phyloP scores from a whole-genome alignment of 2,888 invertebrate genomes.

The Ophioninae sp. region DNA sequence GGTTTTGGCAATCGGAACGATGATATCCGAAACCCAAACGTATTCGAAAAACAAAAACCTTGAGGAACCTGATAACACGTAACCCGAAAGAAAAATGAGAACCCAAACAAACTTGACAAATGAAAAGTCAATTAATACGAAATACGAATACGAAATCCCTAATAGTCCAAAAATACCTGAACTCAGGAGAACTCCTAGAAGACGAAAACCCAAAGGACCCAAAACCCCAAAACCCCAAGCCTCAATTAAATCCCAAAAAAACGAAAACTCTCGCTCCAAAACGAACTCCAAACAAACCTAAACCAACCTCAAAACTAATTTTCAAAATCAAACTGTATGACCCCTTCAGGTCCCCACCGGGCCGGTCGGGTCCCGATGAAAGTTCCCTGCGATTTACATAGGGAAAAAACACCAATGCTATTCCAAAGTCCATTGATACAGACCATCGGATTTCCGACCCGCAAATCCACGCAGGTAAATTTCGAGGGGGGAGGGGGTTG shows the following conservation, averaged over 20 bases:
- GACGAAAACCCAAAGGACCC: background rate
- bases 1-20: too few species aligned
- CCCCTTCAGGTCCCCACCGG: background rate
- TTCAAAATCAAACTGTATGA: too few species aligned
- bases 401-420: constrained; percentile 44
- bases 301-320: too few species aligned
- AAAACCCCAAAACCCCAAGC: background rate
- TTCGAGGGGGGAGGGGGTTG: background rate
- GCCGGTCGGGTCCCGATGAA: constrained; percentile 47
- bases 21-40: background rate
- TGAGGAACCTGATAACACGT: too few species aligned
- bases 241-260: background rate
- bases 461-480: constrained; percentile 48
- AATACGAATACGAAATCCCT: background rate
- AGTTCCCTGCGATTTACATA: constrained; percentile 60
- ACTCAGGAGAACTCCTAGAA: background rate
- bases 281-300: background rate
- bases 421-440: background rate
- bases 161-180: background rate
- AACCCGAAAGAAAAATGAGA: too few species aligned
- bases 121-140: background rate
- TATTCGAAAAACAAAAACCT: background rate
- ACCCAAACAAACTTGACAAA: background rate
- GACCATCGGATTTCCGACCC: constrained; percentile 25
- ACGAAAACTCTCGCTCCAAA: background rate